phyloP scores from a whole-genome alignment of 1,140 invertebrate genomes.

The Brachionus angularis region DNA sequence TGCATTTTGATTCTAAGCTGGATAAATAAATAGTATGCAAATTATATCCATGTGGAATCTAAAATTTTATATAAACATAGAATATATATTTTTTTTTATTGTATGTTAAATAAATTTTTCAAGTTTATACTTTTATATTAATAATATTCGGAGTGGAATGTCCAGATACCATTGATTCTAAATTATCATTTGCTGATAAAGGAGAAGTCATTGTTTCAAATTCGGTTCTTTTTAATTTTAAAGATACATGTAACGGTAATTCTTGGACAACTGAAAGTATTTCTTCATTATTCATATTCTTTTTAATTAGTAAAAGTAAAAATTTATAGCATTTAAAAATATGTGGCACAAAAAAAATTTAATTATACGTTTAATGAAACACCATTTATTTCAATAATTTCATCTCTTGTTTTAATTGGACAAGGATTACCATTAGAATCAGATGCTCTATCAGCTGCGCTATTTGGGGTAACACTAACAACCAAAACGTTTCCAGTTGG shows the following conservation, averaged over 20 bases:
- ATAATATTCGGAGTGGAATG: constrained; percentile 8
- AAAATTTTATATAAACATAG: background rate
- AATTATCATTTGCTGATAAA: background rate
- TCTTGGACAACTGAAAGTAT: constrained; percentile 32
- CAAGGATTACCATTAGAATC: background rate
- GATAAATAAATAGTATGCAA: constrained; percentile 18
- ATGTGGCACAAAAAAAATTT: background rate
- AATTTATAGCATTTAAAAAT: background rate
- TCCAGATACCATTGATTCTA: background rate
- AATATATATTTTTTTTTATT: too few relatives aligned
- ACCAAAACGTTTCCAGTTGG: constrained; percentile 1
- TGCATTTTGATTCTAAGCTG: constrained; percentile 16
- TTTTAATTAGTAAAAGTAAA: background rate
- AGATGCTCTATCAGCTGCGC: constrained; percentile 31
- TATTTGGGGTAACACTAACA: constrained; percentile 11
- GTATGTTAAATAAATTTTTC: too few relatives aligned
- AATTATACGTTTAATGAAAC: constrained; percentile 25
- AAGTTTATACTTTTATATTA: background rate
- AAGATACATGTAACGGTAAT: constrained; percentile 18
- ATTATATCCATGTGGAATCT: constrained; percentile 7
- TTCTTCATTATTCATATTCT: constrained; percentile 28
- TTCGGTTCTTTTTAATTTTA: background rate
- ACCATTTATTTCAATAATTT: constrained; percentile 32
- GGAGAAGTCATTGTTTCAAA: background rate
- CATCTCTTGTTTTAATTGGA: constrained; percentile 26